Evolutionary conservation across 2,797 vertebrate species (phyloP).

Genomic region (Cyclura pinguis): DNA sequence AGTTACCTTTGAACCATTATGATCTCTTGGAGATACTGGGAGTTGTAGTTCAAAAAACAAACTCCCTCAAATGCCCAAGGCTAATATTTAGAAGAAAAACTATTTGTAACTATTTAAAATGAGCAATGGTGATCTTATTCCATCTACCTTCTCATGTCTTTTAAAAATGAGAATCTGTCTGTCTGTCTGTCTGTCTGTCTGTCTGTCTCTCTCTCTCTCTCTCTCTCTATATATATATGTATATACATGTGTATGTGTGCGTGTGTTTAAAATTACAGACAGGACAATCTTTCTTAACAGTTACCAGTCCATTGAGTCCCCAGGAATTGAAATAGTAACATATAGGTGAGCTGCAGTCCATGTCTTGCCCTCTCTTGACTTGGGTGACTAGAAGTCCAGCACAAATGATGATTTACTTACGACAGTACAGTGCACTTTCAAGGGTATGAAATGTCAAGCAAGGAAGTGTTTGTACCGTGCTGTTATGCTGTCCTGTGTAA

Average conservation of each 20-base stretch:
- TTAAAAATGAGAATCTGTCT: not conserved
- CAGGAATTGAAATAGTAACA: not conserved
- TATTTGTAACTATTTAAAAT: not conserved
- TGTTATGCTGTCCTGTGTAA: not conserved
- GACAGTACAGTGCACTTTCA: not conserved
- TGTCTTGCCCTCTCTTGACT: not conserved
- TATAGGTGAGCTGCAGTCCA: not conserved
- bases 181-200: too few relatives aligned
- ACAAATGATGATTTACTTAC: not conserved
- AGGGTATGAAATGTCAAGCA: not conserved
- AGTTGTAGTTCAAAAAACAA: too few relatives aligned
- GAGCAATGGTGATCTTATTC: not conserved
- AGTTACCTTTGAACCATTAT: too few relatives aligned
- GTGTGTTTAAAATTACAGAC: not conserved
- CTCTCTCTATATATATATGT: too few relatives aligned
- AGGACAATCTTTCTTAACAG: not conserved
- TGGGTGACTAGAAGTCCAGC: not conserved
- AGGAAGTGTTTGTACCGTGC: not conserved
- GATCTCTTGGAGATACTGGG: too few relatives aligned
- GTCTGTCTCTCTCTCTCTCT: not conserved
- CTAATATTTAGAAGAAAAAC: not conserved
- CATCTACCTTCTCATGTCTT: not conserved
- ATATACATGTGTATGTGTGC: too few relatives aligned
- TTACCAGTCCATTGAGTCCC: not conserved
- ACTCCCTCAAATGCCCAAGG: not conserved